Conservation (phyloP, 2,888 invertebrate genomes). For the Choreutis nemorana region DNA sequence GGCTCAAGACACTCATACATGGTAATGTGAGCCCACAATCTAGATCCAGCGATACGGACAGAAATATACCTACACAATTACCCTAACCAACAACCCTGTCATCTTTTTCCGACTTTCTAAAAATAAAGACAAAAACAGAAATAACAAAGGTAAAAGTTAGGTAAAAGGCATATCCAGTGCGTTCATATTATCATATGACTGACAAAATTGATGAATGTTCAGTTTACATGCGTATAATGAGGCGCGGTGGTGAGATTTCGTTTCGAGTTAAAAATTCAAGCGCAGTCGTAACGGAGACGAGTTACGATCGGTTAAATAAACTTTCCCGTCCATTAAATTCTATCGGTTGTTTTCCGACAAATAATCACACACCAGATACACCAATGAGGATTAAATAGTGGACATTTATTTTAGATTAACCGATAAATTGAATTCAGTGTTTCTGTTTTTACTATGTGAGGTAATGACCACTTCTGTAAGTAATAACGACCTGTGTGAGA, state of each 20-base stretch:
- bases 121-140: neutral
- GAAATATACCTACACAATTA: constrained; percentile 27
- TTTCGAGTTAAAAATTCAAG: constrained; percentile 48
- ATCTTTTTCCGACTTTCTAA: neutral
- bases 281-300: constrained; percentile 39
- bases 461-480: constrained; percentile 28
- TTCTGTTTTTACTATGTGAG: constrained; percentile 3
- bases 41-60: constrained; percentile 18
- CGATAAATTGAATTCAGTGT: too few relatives aligned
- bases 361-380: too few relatives aligned
- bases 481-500: constrained; percentile 52
- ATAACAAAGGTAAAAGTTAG: neutral
- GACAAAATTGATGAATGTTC: constrained; percentile 24
- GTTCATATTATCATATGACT: too few relatives aligned
- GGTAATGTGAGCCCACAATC: constrained; percentile 20
- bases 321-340: constrained; percentile 50
- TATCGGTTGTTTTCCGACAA: too few relatives aligned
- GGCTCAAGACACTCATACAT: constrained; percentile 27
- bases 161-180: neutral
- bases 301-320: constrained; percentile 63
- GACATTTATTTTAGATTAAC: too few relatives aligned
- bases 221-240: constrained; percentile 22
- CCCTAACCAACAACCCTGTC: constrained; percentile 24
- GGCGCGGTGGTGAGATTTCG: constrained; percentile 22
- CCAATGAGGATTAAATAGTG: too few relatives aligned